phyloP scores from a whole-genome alignment of 2,888 invertebrate genomes.

The Hesperia comma region DNA sequence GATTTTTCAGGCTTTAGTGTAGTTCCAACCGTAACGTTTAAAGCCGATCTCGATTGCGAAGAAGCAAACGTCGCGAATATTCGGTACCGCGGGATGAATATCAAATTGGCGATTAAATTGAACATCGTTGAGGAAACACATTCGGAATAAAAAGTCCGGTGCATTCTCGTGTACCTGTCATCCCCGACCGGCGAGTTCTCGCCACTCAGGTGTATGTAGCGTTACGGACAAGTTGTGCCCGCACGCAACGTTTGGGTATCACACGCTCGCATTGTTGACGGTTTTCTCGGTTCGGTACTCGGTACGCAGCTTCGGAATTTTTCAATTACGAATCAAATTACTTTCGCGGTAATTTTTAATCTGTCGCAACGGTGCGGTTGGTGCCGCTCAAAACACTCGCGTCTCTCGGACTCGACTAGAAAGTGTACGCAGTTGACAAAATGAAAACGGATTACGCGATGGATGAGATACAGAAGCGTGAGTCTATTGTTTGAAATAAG shows the following conservation, averaged over 20 bases:
- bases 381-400: constrained; percentile 52
- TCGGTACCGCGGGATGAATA: constrained; percentile 43
- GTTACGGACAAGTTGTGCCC: constrained; percentile 67
- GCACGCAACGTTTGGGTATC: constrained; percentile 37
- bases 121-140: constrained; percentile 51
- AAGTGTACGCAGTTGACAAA: constrained; percentile 63
- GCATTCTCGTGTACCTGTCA: constrained; percentile 59
- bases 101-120: constrained; percentile 48
- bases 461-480: constrained; percentile 82
- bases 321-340: constrained; percentile 69
- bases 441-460: constrained; percentile 83
- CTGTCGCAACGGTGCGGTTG: constrained; percentile 65
- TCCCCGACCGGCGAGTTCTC: constrained; percentile 55
- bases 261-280: constrained; percentile 38
- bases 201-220: constrained; percentile 69
- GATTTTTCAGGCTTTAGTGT: constrained; percentile 6
- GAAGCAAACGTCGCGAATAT: constrained; percentile 37
- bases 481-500: constrained; percentile 51
- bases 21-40: neutral
- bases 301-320: constrained; percentile 60
- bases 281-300: constrained; percentile 43
- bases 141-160: constrained; percentile 66
- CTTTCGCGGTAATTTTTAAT: constrained; percentile 60
- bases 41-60: constrained; percentile 28
- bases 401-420: constrained; percentile 58